phyloP scores from a whole-genome alignment of 2,113 vertebrate species.

The Odontesthes bonariensis region DNA sequence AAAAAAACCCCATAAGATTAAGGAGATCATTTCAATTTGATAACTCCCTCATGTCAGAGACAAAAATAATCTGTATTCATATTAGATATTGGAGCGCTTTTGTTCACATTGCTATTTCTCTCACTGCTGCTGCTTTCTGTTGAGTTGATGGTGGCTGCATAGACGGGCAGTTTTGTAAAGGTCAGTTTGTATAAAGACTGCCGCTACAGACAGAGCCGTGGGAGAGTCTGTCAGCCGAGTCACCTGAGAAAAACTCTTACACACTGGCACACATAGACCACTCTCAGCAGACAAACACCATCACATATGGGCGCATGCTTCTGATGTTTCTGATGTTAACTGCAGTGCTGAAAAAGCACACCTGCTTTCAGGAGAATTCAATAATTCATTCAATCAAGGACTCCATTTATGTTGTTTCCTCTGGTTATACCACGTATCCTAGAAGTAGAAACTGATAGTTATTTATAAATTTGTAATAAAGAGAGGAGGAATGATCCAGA shows the following conservation, averaged over 20 bases:
- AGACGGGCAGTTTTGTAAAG: constrained; percentile 41
- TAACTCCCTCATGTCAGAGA: not conserved
- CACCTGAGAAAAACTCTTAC: not conserved
- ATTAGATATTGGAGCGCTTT: too few relatives aligned
- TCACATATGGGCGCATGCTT: not conserved
- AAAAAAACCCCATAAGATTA: too few relatives aligned
- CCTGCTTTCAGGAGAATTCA: not conserved
- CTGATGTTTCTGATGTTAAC: constrained; percentile 11
- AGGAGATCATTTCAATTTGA: too few relatives aligned
- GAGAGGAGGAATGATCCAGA: not conserved
- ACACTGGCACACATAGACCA: not conserved
- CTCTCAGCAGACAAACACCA: too few relatives aligned
- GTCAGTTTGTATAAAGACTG: constrained; percentile 42
- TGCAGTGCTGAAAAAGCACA: not conserved
- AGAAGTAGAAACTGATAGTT: not conserved
- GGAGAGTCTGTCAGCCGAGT: constrained; percentile 9
- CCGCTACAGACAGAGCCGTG: constrained; percentile 2
- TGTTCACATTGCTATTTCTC: not conserved
- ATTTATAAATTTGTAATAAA: too few relatives aligned
- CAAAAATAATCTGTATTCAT: not conserved
- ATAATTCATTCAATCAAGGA: not conserved
- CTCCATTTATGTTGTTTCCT: not conserved
- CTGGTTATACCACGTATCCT: not conserved
- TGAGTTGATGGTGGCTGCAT: constrained; percentile 4
- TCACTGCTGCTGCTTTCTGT: constrained; percentile 10